Percentiles rank a stretch among this genome's conserved stretches.
phyloP scores from a whole-genome alignment of 2,113 vertebrate species.

The Thunnus maccoyii region DNA sequence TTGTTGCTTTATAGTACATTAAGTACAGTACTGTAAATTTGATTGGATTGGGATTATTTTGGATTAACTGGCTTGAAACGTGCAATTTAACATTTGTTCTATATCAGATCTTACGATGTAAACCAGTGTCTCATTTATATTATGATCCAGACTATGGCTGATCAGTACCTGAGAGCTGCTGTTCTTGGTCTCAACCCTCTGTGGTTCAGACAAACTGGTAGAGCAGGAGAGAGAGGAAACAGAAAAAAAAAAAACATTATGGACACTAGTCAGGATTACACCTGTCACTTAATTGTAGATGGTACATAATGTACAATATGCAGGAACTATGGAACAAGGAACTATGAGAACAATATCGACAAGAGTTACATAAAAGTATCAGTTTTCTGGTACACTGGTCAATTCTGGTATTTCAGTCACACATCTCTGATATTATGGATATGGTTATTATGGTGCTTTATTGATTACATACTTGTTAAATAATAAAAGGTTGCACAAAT shows the following conservation, averaged over 20 bases:
- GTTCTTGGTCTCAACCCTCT: conserved; percentile 19
- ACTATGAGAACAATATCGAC: no score
- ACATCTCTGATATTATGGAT: background rate
- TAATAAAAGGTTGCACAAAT: background rate
- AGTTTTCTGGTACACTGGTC: no score
- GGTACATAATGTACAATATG: background rate
- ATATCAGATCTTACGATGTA: background rate
- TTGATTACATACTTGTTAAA: background rate
- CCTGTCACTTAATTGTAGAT: background rate
- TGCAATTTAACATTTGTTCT: background rate
- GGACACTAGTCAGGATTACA: background rate
- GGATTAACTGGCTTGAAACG: background rate
- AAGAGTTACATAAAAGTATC: no score
- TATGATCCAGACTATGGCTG: background rate
- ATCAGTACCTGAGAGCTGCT: conserved; percentile 66
- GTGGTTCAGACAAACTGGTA: conserved; percentile 49
- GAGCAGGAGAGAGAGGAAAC: conserved; percentile 31
- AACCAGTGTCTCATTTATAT: background rate
- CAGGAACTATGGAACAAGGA: background rate
- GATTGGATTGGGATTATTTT: background rate
- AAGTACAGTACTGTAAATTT: background rate
- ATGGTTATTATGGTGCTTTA: background rate
- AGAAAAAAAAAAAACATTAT: conserved; percentile 18
- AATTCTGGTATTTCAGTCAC: no score
- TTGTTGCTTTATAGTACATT: background rate